phyloP scores from a whole-genome alignment of 1,140 invertebrate species.

The Drosophila gunungcola region DNA sequence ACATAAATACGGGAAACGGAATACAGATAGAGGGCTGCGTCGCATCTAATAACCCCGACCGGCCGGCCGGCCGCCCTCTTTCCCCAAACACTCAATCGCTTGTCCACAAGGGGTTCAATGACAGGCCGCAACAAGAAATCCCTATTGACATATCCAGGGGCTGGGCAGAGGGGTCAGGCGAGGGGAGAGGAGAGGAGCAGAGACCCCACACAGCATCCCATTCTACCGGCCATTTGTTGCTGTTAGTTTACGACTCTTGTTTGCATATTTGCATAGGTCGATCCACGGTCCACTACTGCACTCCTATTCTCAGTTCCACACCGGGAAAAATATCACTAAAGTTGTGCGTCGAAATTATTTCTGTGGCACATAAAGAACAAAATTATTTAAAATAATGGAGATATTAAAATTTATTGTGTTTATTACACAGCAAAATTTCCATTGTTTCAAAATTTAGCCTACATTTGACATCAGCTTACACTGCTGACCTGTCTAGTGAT shows the following conservation, averaged over 20 bases:
- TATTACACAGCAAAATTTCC: no score
- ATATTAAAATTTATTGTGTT: no score
- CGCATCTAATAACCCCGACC: conserved; percentile 5
- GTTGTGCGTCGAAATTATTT: no score
- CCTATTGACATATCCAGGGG: conserved; percentile 54
- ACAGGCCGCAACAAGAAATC: conserved; percentile 63
- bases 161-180: background rate
- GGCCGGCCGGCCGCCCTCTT: background rate
- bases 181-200: background rate
- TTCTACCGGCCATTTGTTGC: conserved; percentile 42
- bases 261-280: conserved; percentile 71
- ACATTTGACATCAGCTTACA: background rate
- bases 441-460: background rate
- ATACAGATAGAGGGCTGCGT: background rate
- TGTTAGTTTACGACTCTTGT: conserved; percentile 62
- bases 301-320: background rate
- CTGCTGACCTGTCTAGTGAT: background rate
- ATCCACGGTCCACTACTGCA: conserved; percentile 7
- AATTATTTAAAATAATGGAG: no score
- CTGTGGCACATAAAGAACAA: no score
- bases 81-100: background rate
- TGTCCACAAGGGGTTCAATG: conserved; percentile 72
- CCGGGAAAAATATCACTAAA: background rate
- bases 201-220: conserved; percentile 42
- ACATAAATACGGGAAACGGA: conserved; percentile 22